phyloP scores from a whole-genome alignment of 2,888 invertebrate species.

The Yponomeuta plumbellus region DNA sequence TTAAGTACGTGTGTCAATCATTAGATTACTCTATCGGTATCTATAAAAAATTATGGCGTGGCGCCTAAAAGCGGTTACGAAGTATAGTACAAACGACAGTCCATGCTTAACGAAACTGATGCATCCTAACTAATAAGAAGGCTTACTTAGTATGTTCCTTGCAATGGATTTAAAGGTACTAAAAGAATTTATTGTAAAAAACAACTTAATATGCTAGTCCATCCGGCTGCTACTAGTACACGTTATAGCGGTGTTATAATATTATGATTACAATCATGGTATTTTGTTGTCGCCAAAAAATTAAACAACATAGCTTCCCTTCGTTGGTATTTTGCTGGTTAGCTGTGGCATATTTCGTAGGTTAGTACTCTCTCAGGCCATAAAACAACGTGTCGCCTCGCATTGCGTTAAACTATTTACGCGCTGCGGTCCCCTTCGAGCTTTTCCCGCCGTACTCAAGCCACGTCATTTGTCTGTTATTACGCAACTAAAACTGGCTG shows the following conservation, averaged over 20 bases:
- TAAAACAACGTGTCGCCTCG: conserved; percentile 5
- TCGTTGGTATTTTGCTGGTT: background rate
- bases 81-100: background rate
- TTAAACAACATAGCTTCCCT: background rate
- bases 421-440: conserved; percentile 10
- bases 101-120: background rate
- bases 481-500: background rate
- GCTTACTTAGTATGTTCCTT: too few species aligned
- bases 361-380: background rate
- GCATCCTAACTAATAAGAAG: background rate
- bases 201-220: background rate
- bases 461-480: conserved; percentile 7
- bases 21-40: background rate
- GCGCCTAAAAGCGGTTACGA: background rate
- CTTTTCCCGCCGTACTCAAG: conserved; percentile 2
- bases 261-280: background rate
- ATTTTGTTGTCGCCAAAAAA: background rate
- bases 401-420: conserved; percentile 14
- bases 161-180: too few species aligned
- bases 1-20: background rate
- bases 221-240: background rate
- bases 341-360: background rate
- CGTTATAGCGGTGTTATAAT: background rate
- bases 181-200: too few species aligned
- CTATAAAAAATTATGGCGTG: background rate